These are phyloP conservation scores for Stercorarius parasiticus DNA, from an alignment of 2,113 vertebrate species.

Conservation along the genomic window DNA sequence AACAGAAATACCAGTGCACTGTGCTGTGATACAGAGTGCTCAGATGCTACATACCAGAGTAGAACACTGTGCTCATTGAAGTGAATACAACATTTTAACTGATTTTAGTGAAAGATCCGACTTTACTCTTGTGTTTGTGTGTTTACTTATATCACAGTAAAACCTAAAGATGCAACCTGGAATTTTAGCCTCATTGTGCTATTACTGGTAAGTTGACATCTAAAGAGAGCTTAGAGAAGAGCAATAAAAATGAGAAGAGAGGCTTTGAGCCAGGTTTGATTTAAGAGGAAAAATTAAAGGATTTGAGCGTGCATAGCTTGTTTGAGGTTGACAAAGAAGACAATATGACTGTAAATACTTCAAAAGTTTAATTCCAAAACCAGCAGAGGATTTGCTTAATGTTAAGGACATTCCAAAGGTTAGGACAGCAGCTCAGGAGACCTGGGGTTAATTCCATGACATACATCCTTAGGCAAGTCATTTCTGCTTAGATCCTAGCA, in stretches of 20 bases:
- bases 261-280: constrained; percentile 13
- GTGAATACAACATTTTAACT: not conserved
- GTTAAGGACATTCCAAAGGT: constrained; percentile 16
- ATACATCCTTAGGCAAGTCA: not conserved
- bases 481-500: constrained; percentile 17
- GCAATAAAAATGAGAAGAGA: not conserved
- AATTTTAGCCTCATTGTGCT: not conserved
- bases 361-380: constrained; percentile 18
- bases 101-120: not conserved
- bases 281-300: not conserved
- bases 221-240: not conserved
- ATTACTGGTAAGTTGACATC: not conserved
- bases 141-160: not conserved
- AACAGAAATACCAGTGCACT: not conserved
- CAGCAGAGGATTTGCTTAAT: constrained; percentile 33
- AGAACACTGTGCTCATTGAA: not conserved
- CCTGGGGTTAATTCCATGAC: constrained; percentile 37
- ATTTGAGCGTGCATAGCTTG: not conserved
- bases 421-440: constrained; percentile 28
- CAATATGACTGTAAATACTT: constrained; percentile 29
- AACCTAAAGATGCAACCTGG: not conserved
- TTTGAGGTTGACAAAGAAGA: constrained; percentile 16
- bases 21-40: not conserved
- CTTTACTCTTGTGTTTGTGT: not conserved
- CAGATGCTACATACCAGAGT: not conserved